Evolutionary conservation across 2,797 vertebrate genomes (phyloP), one percentile per base, ranked within the genome.

Genomic region (Poecilia picta): DNA sequence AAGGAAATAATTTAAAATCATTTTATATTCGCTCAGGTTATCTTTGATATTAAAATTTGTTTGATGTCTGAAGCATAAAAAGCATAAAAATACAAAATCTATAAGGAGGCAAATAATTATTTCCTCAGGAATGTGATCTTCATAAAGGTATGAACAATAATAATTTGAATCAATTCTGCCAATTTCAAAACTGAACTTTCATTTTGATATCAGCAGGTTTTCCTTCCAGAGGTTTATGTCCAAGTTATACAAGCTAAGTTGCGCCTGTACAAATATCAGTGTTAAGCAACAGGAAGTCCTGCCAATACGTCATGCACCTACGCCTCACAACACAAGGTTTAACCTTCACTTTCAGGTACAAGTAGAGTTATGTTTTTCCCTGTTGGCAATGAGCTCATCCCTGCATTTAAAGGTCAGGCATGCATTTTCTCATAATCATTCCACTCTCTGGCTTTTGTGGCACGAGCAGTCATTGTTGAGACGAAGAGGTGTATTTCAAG

Each of bases 401-500:
- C 12, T 74, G 31, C 43, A 70, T 81, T 72, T 72, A 74, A 81
- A 82, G 64, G 75, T 70, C 74, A 59, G 18, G 4, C 59, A 20
- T 77, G 71, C 3, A 41, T 75, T 79, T 79, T 23, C 45, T 75
- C 1, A 15, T 10, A 12, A 66, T 75, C 4, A 73, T 59, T 57
- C 57, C 59, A 66, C 25, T 39, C n/a, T 16, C 25, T 2, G 28
- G 49, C 16, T 23, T 74, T 71, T 6, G 20, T 25, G n/a, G 49
- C 33, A 23, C 64, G 10, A 12, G 2, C 5, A 47, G 15, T 36
- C 71, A 75, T 1, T 71, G 46, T 33, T 7, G 3, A 73, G 33
- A 72, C 23, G 4, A 78, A 74, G 43, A 74, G 43, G 39, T 43
- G 11, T 28, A 71, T 49, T n/a, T 62, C 20, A 55, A 51, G 23